Evolutionary conservation across 2,888 invertebrate genomes (phyloP), one percentile per base, ranked within the genome.

Genomic region (Drosophila multiciliata): DNA sequence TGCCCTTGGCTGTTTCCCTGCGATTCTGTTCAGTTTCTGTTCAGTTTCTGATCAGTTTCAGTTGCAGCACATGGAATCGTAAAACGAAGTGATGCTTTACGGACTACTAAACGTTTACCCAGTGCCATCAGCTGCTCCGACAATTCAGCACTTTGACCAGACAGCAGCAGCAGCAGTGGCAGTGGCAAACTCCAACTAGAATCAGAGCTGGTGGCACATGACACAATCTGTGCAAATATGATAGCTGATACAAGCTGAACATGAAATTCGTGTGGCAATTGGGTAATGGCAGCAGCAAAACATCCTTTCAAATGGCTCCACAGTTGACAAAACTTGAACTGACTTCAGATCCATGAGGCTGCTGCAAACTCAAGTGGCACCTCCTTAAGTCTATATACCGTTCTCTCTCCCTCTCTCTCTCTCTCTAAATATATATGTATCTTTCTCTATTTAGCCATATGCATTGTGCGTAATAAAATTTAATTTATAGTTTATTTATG

Each of bases 401-500:
- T 26, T 29, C 12, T 17, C 35, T 53, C 38, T 35, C 12, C 36
- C 15, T 32, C 42, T 32, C 1, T 9, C n/a, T 42, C 40, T n/a
- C 9, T 8, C 29, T 23, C 7, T 2, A n/a, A 11, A 40, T n/a
- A 11, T n/a, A n/a, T 42, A 11, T 54, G 11, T 40, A 12, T 55
- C 29, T 40, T 38, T 17, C 52, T 73, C 66, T 77, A 76, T 84
- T 80, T 72, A 80, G 63, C 36, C 63, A 69, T 72, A 65, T 78
- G 73, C 67, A 54, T 59, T 67, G 61, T 45, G 40, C 38, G 71
- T 62, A 83, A 72, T 85, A 88, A 88, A 85, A 84, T 87, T 72
- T 75, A 85, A 85, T 87, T 89, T 89, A 85, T 87, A 85, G 89
- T 87, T 87, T 89, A 87, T 87, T 87, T 89, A 87, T 87, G 86